Base-by-base conservation (phyloP, 2,888 invertebrate species). In the Xanthia togata region DNA sequence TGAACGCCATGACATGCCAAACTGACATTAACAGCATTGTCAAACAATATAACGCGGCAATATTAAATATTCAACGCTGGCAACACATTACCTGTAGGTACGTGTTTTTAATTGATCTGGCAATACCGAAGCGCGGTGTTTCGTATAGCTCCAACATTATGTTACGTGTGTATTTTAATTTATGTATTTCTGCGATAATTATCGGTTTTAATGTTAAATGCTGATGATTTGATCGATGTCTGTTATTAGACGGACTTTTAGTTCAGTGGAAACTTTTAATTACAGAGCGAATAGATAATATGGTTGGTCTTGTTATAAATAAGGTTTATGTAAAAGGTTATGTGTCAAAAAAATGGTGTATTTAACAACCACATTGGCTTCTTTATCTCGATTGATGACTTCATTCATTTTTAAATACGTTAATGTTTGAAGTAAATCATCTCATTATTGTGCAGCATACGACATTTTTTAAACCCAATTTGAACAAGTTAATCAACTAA, bases 1-100 rank as follows among this genome's bases (percentile, higher is more conserved):
- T 83, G 82, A 87, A 78, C 79, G 87, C 89, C 88, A 92, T 95
- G 94, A 96, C 96, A 96, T 96, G 96, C 96, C 93, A 96, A 94
- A 93, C 89, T 90, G 92, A 93, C 95, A 96, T 96, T 96, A 96
- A 95, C 96, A 96, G 92, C 94, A 94, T 90, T 94, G 95, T 94
- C 94, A 95, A 95, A 95, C 94, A 95, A 90, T 92, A 94, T 93
- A 93, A 93, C 93, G 89, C 91, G 90, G 82, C 82, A 86, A 88
- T 90, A 95, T 95, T 89, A 94, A 95, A 93, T 94, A 95, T 95
- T 95, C 92, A 94, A 81, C 80, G 82, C 89, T 91, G 90, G 92
- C 93, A 93, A 93, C 93, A 94, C 94, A 90, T 92, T 91, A 91
- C 87, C 87, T 86, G 84, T n/a, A n/a, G n/a, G n/a, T 88, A 90